A percentile compares a stretch with the other conserved stretches of the same genome.
Evolutionary conservation across 2,888 invertebrate genomes (phyloP).

Genomic region (Keiferia lycopersicella): DNA sequence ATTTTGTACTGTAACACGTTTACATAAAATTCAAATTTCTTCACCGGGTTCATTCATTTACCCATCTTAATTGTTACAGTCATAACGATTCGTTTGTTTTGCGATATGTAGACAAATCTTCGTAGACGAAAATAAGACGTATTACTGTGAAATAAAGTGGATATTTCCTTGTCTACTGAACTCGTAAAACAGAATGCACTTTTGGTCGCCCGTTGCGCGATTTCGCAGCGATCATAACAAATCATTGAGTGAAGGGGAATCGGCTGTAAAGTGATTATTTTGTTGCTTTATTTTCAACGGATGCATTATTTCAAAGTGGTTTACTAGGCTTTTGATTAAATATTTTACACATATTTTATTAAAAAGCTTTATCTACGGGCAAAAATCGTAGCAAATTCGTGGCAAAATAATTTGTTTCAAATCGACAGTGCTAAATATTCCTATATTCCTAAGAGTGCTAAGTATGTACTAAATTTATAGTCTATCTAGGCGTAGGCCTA

Average conservation of each 20-base stretch:
- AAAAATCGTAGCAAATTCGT: too few species aligned
- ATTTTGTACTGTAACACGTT: background rate
- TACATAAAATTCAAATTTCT: background rate
- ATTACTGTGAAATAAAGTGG: conserved; percentile 39
- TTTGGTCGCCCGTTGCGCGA: conserved; percentile 70
- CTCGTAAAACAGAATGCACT: conserved; percentile 57
- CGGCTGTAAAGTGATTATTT: conserved; percentile 33
- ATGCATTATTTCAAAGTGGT: background rate
- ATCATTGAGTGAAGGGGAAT: conserved; percentile 52
- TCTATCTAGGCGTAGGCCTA: too few species aligned
- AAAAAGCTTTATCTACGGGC: too few species aligned
- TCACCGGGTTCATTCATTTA: background rate
- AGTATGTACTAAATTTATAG: too few species aligned
- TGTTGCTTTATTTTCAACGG: conserved; percentile 42
- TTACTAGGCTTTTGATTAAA: background rate
- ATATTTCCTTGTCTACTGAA: conserved; percentile 41
- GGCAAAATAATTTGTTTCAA: too few species aligned
- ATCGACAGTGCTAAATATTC: too few species aligned
- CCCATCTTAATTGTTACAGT: conserved; percentile 70
- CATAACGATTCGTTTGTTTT: conserved; percentile 71
- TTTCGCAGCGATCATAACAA: conserved; percentile 73
- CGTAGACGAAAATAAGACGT: conserved; percentile 37
- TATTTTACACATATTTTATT: background rate
- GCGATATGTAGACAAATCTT: conserved; percentile 46
- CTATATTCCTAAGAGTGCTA: too few species aligned